Evolutionary conservation across 2,888 invertebrate species (phyloP), one percentile per base, ranked within the genome.

Genomic region (Heteromurus nitidus): DNA sequence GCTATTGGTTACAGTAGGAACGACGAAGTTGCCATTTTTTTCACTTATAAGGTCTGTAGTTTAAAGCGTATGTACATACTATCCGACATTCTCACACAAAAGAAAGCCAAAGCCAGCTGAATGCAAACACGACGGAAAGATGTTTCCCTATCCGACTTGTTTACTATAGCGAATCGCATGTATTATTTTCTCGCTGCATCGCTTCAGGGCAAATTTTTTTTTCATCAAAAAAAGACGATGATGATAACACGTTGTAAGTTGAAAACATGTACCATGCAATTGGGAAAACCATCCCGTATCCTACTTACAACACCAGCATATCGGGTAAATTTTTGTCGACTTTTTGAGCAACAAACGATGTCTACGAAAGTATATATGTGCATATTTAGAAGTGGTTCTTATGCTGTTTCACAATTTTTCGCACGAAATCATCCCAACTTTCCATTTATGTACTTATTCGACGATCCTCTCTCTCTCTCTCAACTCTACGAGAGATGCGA

Each of bases 351-450:
- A n/a, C n/a, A n/a, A n/a, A n/a, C n/a, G n/a, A n/a, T n/a, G n/a
- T n/a, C n/a, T n/a, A n/a, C n/a, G n/a, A n/a, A n/a, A n/a, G n/a
- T n/a, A n/a, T n/a, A 60, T 30, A n/a, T 1, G 22, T 22, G 64
- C 13, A 42, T 42, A 30, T 50, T 44, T 3, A 55, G 9, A 55
- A 64, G 20, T 30, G 18, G n/a, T 42, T 42, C 42, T 28, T 60
- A 26, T 50, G 60, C 30, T 68, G 31, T 77, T 77, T 77, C 77
- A 69, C 69, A 70, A 72, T 72, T 70, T 79, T 55, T 69, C 69
- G 70, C 77, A 77, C 79, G 79, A 79, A 79, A 65, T 72, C 70
- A 68, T 77, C 69, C 50, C 64, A 79, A 65, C 79, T 72, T 70
- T 64, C 79, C 70, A 72, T 70, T 72, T 79, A 79, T 70, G 70